Evolutionary conservation across 2,113 vertebrate species (phyloP).

Genomic region (Pardalotus punctatus): DNA sequence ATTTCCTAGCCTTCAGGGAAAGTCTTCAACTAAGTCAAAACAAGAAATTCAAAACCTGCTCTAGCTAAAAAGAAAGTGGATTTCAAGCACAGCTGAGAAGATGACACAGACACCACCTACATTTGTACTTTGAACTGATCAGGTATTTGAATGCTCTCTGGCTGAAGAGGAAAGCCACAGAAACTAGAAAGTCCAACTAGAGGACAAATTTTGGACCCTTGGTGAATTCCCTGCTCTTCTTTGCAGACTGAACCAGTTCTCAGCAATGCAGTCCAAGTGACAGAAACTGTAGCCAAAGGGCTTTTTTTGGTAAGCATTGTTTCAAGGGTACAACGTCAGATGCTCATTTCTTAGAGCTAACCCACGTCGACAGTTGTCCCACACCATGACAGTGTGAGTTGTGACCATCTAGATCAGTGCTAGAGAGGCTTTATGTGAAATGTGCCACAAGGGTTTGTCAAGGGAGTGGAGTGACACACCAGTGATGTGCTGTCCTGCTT

Average conservation of each 20-base stretch:
- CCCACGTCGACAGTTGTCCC: not conserved
- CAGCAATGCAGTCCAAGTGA: not conserved
- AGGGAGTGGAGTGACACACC: not conserved
- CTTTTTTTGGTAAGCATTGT: not conserved
- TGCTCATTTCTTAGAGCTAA: not conserved
- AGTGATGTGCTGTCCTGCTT: not conserved
- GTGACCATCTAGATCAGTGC: not conserved
- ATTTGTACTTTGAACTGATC: not conserved
- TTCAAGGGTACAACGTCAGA: not conserved
- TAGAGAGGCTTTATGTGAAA: not conserved
- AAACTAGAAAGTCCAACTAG: not conserved
- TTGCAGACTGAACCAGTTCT: not conserved
- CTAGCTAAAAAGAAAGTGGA: not conserved
- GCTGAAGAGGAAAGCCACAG: not conserved
- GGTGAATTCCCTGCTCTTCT: not conserved
- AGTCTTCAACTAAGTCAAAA: not conserved
- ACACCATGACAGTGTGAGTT: rapidly evolving
- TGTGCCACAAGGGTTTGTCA: not conserved
- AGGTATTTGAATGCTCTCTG: not conserved
- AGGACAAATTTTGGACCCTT: not conserved
- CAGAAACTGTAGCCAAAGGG: not conserved
- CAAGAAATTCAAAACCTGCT: not conserved
- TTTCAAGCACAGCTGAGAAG: not conserved
- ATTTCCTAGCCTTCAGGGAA: not conserved
- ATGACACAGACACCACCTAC: not conserved